Evolutionary conservation across 2,888 invertebrate species (phyloP).

Genomic region (Amblyjoppa proteus): DNA sequence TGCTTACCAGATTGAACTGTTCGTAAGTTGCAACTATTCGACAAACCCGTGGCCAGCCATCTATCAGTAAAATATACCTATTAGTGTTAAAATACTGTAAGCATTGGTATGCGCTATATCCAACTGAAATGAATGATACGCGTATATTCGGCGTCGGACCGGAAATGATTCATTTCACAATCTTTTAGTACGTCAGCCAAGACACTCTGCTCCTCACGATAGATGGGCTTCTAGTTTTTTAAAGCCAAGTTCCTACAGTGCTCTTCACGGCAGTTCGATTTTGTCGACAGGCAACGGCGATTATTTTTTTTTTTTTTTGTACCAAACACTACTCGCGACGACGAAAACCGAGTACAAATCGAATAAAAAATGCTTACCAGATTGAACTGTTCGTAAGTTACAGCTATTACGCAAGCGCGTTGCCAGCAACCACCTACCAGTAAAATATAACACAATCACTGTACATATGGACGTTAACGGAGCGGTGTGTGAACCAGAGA

Average conservation of each 20-base stretch:
- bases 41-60: no score
- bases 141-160: no score
- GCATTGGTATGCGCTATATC: not conserved
- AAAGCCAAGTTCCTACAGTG: not conserved
- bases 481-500: constrained; percentile 17
- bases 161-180: not conserved
- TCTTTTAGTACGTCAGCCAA: not conserved
- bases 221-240: no score
- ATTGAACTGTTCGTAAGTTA: not conserved
- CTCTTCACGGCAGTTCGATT: not conserved
- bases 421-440: not conserved
- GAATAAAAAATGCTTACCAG: not conserved
- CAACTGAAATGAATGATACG: not conserved
- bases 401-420: not conserved
- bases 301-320: not conserved
- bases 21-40: no score
- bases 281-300: no score
- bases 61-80: not conserved
- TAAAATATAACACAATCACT: constrained; percentile 40
- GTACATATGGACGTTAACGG: not conserved
- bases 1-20: no score
- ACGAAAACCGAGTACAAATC: not conserved
- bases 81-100: not conserved
- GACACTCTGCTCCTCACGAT: no score
- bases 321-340: not conserved